phyloP scores from a whole-genome alignment of 2,113 vertebrate species.

The Ageneiosus marmoratus region DNA sequence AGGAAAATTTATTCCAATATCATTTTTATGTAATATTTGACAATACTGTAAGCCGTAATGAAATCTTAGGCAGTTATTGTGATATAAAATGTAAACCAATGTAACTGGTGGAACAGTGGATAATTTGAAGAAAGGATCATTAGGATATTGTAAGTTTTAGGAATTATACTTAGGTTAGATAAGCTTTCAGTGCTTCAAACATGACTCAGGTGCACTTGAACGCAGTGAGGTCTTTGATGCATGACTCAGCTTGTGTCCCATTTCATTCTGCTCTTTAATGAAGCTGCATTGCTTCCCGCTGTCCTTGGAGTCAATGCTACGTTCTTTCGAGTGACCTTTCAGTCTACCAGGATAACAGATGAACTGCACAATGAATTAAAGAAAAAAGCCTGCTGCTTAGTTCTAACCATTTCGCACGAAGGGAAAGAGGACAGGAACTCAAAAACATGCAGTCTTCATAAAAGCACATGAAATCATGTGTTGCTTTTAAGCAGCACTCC shows the following conservation, averaged over 20 bases:
- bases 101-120: not conserved
- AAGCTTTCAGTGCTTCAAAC: not conserved
- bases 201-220: not conserved
- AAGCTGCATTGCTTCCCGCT: not conserved
- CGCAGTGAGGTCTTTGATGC: not conserved
- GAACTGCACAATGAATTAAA: slow-evolving; percentile 5
- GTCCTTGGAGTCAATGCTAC: slow-evolving; percentile 2
- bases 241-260: not conserved
- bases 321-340: slow-evolving; percentile 18
- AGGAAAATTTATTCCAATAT: not conserved
- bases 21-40: not conserved
- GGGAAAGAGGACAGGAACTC: not conserved
- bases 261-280: not conserved
- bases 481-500: not conserved
- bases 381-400: not conserved
- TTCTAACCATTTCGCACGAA: not conserved
- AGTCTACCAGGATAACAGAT: not conserved
- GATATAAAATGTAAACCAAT: not conserved
- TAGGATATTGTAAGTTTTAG: not conserved
- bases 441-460: not conserved
- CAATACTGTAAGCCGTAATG: not conserved
- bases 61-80: not conserved
- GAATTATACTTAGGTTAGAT: not conserved
- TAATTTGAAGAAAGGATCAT: not conserved
- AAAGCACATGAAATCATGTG: slow-evolving; percentile 5